Percentiles rank a stretch among this genome's conserved stretches.
Evolutionary conservation across 92 coral and sea anemone genomes (phyloP).

Genomic region (Galaxea fascicularis): DNA sequence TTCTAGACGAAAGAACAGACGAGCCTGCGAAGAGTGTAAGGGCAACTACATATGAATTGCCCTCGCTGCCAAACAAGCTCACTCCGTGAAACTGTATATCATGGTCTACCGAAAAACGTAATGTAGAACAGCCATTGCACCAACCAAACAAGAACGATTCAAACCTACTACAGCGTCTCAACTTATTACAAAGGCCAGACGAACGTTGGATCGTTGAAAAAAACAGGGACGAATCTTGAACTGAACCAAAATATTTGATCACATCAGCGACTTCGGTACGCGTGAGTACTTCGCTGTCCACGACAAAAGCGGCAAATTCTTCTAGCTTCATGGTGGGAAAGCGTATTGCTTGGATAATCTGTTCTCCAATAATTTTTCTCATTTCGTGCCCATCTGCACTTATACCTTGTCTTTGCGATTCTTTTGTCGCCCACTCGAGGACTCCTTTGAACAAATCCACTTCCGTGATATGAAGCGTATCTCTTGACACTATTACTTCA

Average conservation of each 20-base stretch:
- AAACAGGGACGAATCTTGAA: background rate
- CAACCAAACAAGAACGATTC: too few relatives aligned
- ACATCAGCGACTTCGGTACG: background rate
- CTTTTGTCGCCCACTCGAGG: constrained; percentile 54
- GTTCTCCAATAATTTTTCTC: background rate
- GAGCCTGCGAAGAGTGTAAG: background rate
- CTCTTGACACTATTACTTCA: constrained; percentile 47
- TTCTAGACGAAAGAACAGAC: background rate
- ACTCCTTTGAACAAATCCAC: constrained; percentile 71
- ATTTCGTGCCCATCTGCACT: background rate
- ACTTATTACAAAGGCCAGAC: background rate
- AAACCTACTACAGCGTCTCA: background rate
- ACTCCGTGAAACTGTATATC: background rate
- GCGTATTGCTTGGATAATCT: background rate
- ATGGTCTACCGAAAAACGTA: background rate
- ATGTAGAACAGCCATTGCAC: too few relatives aligned
- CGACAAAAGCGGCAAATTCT: background rate
- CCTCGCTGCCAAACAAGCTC: background rate
- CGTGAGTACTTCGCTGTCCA: background rate
- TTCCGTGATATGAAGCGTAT: constrained; percentile 64
- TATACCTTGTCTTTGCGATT: constrained; percentile 42
- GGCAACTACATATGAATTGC: background rate
- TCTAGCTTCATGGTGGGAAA: background rate
- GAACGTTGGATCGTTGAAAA: background rate
- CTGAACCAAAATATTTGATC: background rate